These are phyloP conservation scores for Drosophila truncata DNA, from an alignment of 1,140 invertebrate genomes.

Conservation along the genomic window DNA sequence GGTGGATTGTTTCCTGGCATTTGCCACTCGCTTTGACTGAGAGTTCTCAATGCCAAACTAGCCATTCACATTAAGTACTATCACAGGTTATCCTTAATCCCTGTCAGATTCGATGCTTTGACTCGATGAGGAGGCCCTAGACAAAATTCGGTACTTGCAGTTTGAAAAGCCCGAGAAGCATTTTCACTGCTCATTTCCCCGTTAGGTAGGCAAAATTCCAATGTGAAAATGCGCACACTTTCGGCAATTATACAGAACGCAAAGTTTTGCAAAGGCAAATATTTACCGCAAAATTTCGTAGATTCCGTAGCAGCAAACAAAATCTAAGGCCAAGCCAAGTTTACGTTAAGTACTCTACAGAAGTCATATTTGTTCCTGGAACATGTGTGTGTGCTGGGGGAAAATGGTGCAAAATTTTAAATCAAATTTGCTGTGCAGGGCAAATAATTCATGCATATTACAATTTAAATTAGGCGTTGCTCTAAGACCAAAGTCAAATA, in stretches of 20 bases:
- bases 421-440: constrained; percentile 66
- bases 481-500: constrained; percentile 73
- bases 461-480: constrained; percentile 74
- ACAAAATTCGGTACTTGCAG: constrained; percentile 24
- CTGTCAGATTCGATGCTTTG: constrained; percentile 3
- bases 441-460: constrained; percentile 62
- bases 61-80: constrained; percentile 17
- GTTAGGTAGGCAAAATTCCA: constrained; percentile 28
- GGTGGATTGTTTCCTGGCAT: neutral
- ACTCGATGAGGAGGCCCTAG: constrained; percentile 10
- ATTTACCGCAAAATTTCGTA: constrained; percentile 47
- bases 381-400: neutral
- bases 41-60: constrained; percentile 22
- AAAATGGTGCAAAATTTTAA: constrained; percentile 52
- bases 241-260: constrained; percentile 53
- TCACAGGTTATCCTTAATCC: neutral
- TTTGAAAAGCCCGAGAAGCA: constrained; percentile 10
- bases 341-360: constrained; percentile 20
- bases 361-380: constrained; percentile 26
- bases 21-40: constrained; percentile 12
- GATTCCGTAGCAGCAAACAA: constrained; percentile 37
- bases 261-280: constrained; percentile 66
- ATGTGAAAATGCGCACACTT: constrained; percentile 63
- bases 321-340: constrained; percentile 40
- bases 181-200: constrained; percentile 60